Conservation (phyloP, 1,140 invertebrate species). For the Zaprionus camerounensis region DNA sequence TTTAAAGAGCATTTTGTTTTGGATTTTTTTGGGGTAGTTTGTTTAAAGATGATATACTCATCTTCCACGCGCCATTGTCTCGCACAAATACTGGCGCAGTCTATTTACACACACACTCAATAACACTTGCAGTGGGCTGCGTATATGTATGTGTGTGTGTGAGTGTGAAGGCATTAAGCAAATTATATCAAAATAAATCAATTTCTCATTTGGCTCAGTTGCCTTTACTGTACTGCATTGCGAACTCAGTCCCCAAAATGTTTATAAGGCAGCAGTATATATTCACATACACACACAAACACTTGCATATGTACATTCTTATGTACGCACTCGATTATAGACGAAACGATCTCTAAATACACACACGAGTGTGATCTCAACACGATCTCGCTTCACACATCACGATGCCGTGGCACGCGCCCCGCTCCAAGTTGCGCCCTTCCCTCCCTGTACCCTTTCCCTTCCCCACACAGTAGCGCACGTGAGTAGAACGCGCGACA, state of each 20-base stretch:
- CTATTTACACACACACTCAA: constrained; percentile 4
- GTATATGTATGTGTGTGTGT: constrained; percentile 12
- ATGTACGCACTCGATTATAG: constrained; percentile 42
- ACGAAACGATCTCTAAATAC: constrained; percentile 45
- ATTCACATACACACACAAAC: constrained; percentile 8
- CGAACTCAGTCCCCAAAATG: constrained; percentile 10
- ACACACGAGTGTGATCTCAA: constrained; percentile 56
- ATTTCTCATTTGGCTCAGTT: constrained; percentile 49
- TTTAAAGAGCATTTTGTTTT: neutral
- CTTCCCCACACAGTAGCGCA: constrained; percentile 37
- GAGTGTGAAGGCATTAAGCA: constrained; percentile 34
- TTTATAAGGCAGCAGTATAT: constrained; percentile 13
- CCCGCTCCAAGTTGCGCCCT: constrained; percentile 35
- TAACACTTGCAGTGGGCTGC: constrained; percentile 15
- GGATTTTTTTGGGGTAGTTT: neutral
- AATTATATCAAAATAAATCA: constrained; percentile 67
- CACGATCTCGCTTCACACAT: constrained; percentile 62
- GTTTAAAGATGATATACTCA: constrained; percentile 1
- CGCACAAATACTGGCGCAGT: neutral
- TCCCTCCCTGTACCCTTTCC: neutral
- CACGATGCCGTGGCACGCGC: constrained; percentile 58
- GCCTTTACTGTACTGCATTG: constrained; percentile 12
- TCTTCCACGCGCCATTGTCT: neutral
- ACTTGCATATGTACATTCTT: neutral
- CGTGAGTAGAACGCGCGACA: constrained; percentile 53